phyloP scores from a whole-genome alignment of 2,888 invertebrate genomes.

The Portevinia maculata region DNA sequence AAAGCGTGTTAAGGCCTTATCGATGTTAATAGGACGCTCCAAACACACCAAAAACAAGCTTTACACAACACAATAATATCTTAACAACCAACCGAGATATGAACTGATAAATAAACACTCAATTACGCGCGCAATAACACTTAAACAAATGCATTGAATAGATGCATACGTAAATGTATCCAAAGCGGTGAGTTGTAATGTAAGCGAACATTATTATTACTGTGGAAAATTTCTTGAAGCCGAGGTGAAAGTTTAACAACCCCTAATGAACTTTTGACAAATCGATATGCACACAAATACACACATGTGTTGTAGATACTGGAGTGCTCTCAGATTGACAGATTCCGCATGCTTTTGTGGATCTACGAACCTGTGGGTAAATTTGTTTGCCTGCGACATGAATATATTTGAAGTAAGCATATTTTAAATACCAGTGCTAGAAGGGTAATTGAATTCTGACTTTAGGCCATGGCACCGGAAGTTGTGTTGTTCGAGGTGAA shows the following conservation, averaged over 20 bases:
- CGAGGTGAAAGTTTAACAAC: slow-evolving; percentile 73
- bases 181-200: slow-evolving; percentile 11
- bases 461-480: neutral
- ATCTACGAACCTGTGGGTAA: neutral
- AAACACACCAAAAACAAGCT: neutral
- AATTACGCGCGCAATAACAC: slow-evolving; percentile 14
- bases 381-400: slow-evolving; percentile 19
- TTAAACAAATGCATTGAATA: slow-evolving; percentile 49
- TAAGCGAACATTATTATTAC: slow-evolving; percentile 32
- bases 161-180: slow-evolving; percentile 56
- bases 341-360: slow-evolving; percentile 50
- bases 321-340: slow-evolving; percentile 17
- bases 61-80: neutral
- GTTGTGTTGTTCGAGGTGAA: neutral
- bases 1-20: no score
- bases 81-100: slow-evolving; percentile 9
- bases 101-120: neutral
- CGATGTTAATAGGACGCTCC: no score
- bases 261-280: slow-evolving; percentile 72
- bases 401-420: slow-evolving; percentile 41
- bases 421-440: neutral
- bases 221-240: slow-evolving; percentile 49
- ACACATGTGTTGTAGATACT: neutral
- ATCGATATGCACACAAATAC: slow-evolving; percentile 43
- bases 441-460: no score